These are phyloP conservation scores for Ancistrus triradiatus DNA, from an alignment of 2,113 vertebrate species.

Conservation along the genomic window DNA sequence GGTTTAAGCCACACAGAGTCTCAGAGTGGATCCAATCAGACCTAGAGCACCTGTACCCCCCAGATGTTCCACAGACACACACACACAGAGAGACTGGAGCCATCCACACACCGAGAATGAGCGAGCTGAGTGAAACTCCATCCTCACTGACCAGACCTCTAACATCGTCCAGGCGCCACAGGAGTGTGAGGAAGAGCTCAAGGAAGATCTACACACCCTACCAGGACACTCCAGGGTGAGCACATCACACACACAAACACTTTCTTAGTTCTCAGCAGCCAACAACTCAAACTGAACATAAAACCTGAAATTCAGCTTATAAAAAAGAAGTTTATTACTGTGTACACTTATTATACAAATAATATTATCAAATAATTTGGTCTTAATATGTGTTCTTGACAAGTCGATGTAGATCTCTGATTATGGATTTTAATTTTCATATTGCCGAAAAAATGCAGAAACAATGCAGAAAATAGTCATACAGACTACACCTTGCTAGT, in stretches of 20 bases:
- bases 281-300: too few relatives aligned
- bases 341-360: too few relatives aligned
- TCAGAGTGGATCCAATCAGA: constrained; percentile 45
- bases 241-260: neutral
- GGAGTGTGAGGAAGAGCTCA: constrained; percentile 72
- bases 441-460: too few relatives aligned
- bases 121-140: constrained; percentile 47
- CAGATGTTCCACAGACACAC: constrained; percentile 20
- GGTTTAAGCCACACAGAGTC: constrained; percentile 27
- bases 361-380: too few relatives aligned
- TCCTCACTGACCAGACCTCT: constrained; percentile 59
- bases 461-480: too few relatives aligned
- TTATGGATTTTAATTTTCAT: too few relatives aligned
- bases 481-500: too few relatives aligned
- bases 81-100: neutral
- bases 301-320: too few relatives aligned
- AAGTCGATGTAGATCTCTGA: too few relatives aligned
- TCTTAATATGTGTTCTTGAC: too few relatives aligned
- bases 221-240: constrained; percentile 83
- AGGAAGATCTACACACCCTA: constrained; percentile 75
- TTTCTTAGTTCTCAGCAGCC: too few relatives aligned
- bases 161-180: constrained; percentile 70
- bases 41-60: constrained; percentile 37
- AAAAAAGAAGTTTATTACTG: too few relatives aligned
- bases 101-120: constrained; percentile 51